These are phyloP conservation scores for Copidosoma aretas DNA, from an alignment of 2,888 invertebrate species.

Conservation along the genomic window DNA sequence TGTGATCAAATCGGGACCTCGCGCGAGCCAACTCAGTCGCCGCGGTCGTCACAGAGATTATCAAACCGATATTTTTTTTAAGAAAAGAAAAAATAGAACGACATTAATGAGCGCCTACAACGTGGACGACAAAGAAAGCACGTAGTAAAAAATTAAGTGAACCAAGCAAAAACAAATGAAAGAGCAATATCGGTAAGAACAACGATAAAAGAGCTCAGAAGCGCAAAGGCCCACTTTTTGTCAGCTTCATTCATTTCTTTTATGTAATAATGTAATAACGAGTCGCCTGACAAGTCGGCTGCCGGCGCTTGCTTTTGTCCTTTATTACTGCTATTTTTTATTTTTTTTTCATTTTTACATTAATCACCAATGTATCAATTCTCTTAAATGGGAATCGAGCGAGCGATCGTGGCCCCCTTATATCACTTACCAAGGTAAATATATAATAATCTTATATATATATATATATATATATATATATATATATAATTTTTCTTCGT, in stretches of 20 bases:
- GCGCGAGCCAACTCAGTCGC: too few species aligned
- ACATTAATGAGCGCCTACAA: slow-evolving; percentile 15
- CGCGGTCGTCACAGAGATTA: too few species aligned
- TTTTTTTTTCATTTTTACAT: not conserved
- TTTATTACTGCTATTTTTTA: not conserved
- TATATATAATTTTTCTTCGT: slow-evolving; percentile 49
- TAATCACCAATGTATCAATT: too few species aligned
- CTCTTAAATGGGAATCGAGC: slow-evolving; percentile 47
- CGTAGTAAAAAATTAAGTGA: slow-evolving; percentile 27
- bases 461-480: slow-evolving; percentile 48
- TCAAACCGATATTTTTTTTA: too few species aligned
- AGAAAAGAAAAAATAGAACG: slow-evolving; percentile 10
- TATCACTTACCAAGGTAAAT: slow-evolving; percentile 62
- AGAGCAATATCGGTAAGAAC: slow-evolving; percentile 29
- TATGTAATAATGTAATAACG: slow-evolving; percentile 15
- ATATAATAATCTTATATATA: slow-evolving; percentile 53
- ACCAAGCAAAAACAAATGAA: slow-evolving; percentile 4
- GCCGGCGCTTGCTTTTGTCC: slow-evolving; percentile 11
- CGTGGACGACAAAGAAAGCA: slow-evolving; percentile 19
- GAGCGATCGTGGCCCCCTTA: slow-evolving; percentile 55
- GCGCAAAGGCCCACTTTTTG: slow-evolving; percentile 30
- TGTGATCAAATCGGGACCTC: too few species aligned
- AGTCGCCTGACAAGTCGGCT: slow-evolving; percentile 25
- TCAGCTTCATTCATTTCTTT: slow-evolving; percentile 13
- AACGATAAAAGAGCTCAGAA: slow-evolving; percentile 27